These are phyloP conservation scores for Cantharis lateralis DNA, from an alignment of 2,888 invertebrate species.

Conservation along the genomic window DNA sequence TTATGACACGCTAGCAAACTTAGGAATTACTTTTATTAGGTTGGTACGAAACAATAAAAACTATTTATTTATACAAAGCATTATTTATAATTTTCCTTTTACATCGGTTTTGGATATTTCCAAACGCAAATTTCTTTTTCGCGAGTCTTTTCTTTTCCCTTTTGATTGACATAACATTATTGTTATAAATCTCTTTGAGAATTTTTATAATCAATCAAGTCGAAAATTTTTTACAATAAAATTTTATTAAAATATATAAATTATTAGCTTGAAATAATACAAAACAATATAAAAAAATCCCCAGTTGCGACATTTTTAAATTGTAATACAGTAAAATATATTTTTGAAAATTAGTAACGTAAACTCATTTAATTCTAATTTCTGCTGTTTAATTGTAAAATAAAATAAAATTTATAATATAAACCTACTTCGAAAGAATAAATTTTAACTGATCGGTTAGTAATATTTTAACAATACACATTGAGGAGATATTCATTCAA, in stretches of 20 bases:
- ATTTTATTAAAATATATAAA: neutral
- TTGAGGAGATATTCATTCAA: no score
- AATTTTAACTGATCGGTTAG: no score
- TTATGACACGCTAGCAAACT: no score
- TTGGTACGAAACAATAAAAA: neutral
- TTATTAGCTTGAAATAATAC: neutral
- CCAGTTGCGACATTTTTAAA: no score
- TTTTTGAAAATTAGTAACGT: neutral
- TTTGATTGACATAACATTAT: neutral
- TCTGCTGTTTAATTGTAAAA: no score
- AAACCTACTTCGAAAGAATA: no score
- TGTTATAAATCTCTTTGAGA: neutral
- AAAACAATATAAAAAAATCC: neutral
- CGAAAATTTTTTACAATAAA: neutral
- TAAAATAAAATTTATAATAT: no score
- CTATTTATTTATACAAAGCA: neutral
- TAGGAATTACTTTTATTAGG: neutral
- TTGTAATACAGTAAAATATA: neutral
- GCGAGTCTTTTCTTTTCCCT: neutral
- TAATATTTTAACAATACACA: no score
- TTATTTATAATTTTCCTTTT: neutral
- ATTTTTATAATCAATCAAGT: neutral
- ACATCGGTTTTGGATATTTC: neutral
- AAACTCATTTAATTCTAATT: no score
- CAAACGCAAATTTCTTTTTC: neutral